Evolutionary conservation across 1,140 invertebrate species (phyloP).

Genomic region (fruit fly (Drosophila melanogaster)): Release_6_plus_ISO1_MT NT_033777.3:10885501-10886000

Average conservation of each 20-base stretch:
- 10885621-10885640: conserved; percentile 3
- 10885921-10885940: conserved; percentile 48
- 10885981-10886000: conserved; percentile 76
- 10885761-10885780: conserved; percentile 29
- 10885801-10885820: conserved; percentile 24
- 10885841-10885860: conserved; percentile 8
- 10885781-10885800: conserved; percentile 9
- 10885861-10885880: conserved; percentile 25
- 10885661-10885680: conserved; percentile 18
- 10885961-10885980: conserved; percentile 72
- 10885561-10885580: conserved; percentile 42
- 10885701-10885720: conserved; percentile 12
- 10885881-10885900: conserved; percentile 63
- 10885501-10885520: conserved; percentile 35
- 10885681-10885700: conserved; percentile 10
- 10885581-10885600: conserved; percentile 35
- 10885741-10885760: conserved; percentile 25
- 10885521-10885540: conserved; percentile 9
- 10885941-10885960: conserved; percentile 4
- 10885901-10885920: conserved; percentile 78
- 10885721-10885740: conserved; percentile 28
- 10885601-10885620: conserved; percentile 46
- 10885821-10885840: conserved; percentile 19
- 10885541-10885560: conserved; percentile 31
- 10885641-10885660: conserved; percentile 30